A percentile compares a stretch with the other conserved stretches of the same genome.
These are phyloP conservation scores for Nasua narica DNA, from an alignment of 2,797 vertebrate genomes.

Conservation along the genomic window DNA sequence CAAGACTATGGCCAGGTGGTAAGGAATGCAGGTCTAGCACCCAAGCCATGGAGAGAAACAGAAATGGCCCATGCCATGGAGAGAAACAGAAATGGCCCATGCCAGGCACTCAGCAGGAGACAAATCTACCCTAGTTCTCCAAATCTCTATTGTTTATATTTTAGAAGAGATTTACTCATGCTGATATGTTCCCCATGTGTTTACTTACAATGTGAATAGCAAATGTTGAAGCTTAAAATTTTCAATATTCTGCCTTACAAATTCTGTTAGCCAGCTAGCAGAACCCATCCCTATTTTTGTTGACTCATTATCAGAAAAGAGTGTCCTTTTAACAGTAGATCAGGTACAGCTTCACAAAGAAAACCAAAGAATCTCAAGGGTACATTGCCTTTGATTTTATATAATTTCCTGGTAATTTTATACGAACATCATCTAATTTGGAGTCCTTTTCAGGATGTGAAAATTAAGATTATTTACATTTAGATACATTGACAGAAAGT, in stretches of 20 bases:
- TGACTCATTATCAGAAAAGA: neutral
- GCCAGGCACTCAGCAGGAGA: neutral
- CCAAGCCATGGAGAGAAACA: neutral
- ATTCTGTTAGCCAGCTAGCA: neutral
- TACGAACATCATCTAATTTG: neutral
- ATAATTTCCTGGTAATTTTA: neutral
- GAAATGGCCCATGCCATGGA: neutral
- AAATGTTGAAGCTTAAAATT: neutral
- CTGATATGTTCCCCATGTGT: neutral
- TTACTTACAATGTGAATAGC: neutral
- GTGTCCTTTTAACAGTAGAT: neutral
- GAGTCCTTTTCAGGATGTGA: neutral
- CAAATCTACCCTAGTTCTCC: neutral
- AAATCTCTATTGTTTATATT: neutral
- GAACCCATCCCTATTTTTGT: neutral
- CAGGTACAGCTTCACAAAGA: neutral
- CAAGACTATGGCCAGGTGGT: constrained; percentile 44
- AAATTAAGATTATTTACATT: neutral
- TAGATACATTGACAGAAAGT: neutral
- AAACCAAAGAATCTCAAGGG: neutral
- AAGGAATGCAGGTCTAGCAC: constrained; percentile 12
- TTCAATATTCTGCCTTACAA: neutral
- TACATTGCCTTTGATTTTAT: neutral
- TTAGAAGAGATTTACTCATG: neutral
- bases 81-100: neutral